Evolutionary conservation across 2,888 invertebrate species (phyloP).

Genomic region (Eubasilissa splendida): DNA sequence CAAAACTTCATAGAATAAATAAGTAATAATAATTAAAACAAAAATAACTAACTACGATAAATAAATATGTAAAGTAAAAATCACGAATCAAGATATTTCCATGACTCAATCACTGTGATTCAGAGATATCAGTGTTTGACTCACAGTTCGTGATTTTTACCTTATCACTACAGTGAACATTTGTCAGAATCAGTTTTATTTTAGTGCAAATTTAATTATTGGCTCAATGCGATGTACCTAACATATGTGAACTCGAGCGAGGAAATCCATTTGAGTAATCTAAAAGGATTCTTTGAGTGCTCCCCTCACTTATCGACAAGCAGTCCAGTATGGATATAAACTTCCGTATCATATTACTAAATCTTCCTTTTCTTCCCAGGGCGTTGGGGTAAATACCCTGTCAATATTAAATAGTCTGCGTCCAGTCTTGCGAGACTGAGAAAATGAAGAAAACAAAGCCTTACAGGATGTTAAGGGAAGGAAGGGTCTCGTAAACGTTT

Average conservation of each 20-base stretch:
- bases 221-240: too few species aligned
- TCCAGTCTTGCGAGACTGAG: constrained; percentile 30
- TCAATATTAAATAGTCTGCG: constrained; percentile 37
- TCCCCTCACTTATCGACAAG: constrained; percentile 7
- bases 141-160: too few species aligned
- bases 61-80: too few species aligned
- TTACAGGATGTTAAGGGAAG: neutral
- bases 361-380: constrained; percentile 12
- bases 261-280: constrained; percentile 27
- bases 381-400: constrained; percentile 31
- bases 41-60: too few species aligned
- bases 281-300: constrained; percentile 23
- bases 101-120: too few species aligned
- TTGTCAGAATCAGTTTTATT: neutral
- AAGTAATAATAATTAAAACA: too few species aligned
- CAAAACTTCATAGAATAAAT: too few species aligned
- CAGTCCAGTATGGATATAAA: constrained; percentile 37
- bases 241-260: constrained; percentile 17
- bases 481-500: too few species aligned
- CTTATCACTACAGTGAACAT: too few species aligned
- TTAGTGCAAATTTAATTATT: neutral
- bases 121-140: too few species aligned
- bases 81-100: too few species aligned
- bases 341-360: constrained; percentile 23
- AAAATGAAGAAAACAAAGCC: neutral